phyloP scores from a whole-genome alignment of 2,113 vertebrate genomes.

The Grammomys dolichurus region DNA sequence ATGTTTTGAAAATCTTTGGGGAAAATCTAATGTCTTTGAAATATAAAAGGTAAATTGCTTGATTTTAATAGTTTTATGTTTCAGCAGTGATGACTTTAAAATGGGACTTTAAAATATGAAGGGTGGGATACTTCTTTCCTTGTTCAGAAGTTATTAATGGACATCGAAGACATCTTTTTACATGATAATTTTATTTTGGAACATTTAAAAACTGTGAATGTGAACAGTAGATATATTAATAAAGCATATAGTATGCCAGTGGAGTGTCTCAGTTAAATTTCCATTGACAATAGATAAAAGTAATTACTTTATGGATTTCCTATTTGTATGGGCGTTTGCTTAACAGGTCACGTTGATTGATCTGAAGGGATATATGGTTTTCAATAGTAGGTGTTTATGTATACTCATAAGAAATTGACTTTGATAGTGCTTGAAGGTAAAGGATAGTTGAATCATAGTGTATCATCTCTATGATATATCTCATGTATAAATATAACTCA shows the following conservation, averaged over 20 bases:
- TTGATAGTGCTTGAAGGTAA: constrained; percentile 20
- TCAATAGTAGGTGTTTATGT: neutral
- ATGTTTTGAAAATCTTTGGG: constrained; percentile 72
- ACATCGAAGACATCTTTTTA: constrained; percentile 37
- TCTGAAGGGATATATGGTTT: constrained; percentile 39
- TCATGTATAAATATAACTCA: constrained; percentile 57
- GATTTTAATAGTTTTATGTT: constrained; percentile 58
- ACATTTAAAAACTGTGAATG: neutral
- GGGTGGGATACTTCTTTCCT: constrained; percentile 13
- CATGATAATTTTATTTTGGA: constrained; percentile 45
- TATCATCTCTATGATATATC: constrained; percentile 30
- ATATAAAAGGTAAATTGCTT: constrained; percentile 66
- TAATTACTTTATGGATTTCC: constrained; percentile 69
- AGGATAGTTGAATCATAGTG: constrained; percentile 14
- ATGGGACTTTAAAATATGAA: constrained; percentile 70
- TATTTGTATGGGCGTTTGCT: constrained; percentile 4
- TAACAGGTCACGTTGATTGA: neutral
- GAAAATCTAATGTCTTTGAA: constrained; percentile 67
- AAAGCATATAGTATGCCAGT: constrained; percentile 41
- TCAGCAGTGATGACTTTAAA: constrained; percentile 73
- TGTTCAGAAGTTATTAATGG: constrained; percentile 67
- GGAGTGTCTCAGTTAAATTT: constrained; percentile 57
- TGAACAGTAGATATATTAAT: constrained; percentile 64
- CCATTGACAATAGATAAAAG: constrained; percentile 48
- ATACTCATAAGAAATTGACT: neutral